phyloP scores from a whole-genome alignment of 2,797 vertebrate genomes.

The Leptodactylus fallax region DNA sequence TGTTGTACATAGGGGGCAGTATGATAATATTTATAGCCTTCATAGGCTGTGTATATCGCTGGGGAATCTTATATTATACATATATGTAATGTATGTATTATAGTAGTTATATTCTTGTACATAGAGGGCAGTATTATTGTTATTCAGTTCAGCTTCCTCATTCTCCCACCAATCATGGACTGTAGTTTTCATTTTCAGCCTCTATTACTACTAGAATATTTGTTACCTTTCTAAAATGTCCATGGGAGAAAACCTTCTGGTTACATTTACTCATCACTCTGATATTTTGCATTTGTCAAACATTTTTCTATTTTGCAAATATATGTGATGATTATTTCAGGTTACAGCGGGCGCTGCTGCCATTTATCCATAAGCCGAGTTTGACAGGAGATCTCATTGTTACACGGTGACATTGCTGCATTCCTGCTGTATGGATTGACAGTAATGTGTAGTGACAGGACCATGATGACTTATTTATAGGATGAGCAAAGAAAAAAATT shows the following conservation, averaged over 20 bases:
- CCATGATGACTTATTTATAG: background rate
- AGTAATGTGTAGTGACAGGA: conserved; percentile 12
- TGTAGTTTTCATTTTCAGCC: no score
- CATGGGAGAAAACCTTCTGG: background rate
- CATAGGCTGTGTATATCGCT: background rate
- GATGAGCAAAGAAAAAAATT: background rate
- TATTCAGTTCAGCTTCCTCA: background rate
- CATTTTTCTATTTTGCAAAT: background rate
- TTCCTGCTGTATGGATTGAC: background rate
- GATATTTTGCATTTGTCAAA: conserved; percentile 7
- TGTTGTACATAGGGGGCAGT: background rate
- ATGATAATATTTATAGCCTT: background rate
- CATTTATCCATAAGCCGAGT: background rate
- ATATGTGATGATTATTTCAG: background rate
- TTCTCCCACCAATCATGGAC: no score
- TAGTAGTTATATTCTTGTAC: background rate
- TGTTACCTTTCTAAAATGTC: background rate
- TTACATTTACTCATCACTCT: background rate
- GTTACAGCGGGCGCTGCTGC: background rate
- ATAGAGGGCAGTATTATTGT: background rate
- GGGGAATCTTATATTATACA: background rate
- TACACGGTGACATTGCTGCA: background rate
- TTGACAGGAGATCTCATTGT: conserved; percentile 2
- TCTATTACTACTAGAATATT: background rate
- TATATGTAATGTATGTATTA: background rate